Evolutionary conservation across 2,888 invertebrate species (phyloP), one percentile per base, ranked within the genome.

Genomic region (Cheilosia impressa): DNA sequence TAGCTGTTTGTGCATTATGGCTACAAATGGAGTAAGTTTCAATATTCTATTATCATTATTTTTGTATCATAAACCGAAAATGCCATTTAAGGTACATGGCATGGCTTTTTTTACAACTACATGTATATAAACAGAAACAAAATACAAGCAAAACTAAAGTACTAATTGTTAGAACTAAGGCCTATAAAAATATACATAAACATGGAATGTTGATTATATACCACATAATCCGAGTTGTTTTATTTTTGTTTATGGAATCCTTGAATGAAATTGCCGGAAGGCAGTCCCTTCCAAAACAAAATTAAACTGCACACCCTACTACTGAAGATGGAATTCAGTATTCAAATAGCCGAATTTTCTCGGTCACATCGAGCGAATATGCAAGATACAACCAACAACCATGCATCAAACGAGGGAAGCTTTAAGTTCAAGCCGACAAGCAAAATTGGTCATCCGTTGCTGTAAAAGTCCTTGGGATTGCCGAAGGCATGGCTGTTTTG

Each of bases 81-180:
- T 31, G 58, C 47, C 57, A 57, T 57, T 45, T 41, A 34, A 43
- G 27, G n/a, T 19, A 57, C 27, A 52, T 45, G 17, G n/a, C 19
- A 34, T 52, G 55, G 62, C 63, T 22, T 78, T 69, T 77, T 72
- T 57, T 79, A 52, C 17, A 27, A 55, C 45, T 65, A 63, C 6
- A 72, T 79, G 63, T 79, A 79, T 52, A 79, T 72, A 69, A 50
- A 72, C n/a, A 58, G 22, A 72, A 72, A 63, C 53, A 7, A 52
- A 76, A 53, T 58, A 53, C 22, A 60, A 60, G 55, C 43, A 45
- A 47, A 63, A 53, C 38, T 65, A 34, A 73, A 62, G 13, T 47
- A 66, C 41, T 66, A 58, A 58, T 50, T 75, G 57, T 66, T 50
- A 65, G 27, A 75, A 65, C 17, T 75, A 65, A 65, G 41, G 45